Conservation (phyloP, 2,113 vertebrate species). For the Rousettus leschenaultii region DNA sequence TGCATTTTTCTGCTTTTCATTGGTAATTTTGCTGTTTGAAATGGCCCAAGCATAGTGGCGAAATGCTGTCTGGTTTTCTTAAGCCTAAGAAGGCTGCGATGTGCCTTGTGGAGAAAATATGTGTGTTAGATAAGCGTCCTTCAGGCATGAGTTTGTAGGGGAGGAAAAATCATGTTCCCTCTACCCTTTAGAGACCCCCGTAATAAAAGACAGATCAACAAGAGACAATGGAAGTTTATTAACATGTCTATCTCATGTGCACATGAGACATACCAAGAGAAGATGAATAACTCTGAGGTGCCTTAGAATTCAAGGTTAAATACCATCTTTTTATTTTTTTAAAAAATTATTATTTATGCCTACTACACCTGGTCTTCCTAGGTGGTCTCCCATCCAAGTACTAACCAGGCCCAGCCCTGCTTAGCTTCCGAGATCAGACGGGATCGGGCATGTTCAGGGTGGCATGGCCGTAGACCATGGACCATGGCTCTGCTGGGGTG, state of each 20-base stretch:
- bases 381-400: too few species aligned
- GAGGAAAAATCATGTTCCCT: neutral
- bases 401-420: too few species aligned
- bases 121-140: neutral
- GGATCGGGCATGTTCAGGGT: too few species aligned
- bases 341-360: too few species aligned
- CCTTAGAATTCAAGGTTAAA: neutral
- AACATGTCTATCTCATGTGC: neutral
- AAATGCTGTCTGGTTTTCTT: neutral
- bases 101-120: neutral
- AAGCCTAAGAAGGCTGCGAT: neutral
- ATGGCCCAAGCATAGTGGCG: rapidly evolving
- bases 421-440: too few species aligned
- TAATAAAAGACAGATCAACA: neutral
- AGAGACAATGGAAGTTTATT: neutral
- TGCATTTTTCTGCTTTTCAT: neutral
- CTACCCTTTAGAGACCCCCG: neutral
- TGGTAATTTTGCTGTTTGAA: neutral
- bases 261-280: neutral
- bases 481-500: too few species aligned
- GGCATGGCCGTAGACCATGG: too few species aligned
- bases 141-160: neutral
- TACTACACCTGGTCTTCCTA: too few species aligned
- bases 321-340: neutral
- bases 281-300: neutral